Percentiles rank a stretch among this genome's conserved stretches.
phyloP scores from a whole-genome alignment of 2,888 invertebrate genomes.

The Megamerina dolium region DNA sequence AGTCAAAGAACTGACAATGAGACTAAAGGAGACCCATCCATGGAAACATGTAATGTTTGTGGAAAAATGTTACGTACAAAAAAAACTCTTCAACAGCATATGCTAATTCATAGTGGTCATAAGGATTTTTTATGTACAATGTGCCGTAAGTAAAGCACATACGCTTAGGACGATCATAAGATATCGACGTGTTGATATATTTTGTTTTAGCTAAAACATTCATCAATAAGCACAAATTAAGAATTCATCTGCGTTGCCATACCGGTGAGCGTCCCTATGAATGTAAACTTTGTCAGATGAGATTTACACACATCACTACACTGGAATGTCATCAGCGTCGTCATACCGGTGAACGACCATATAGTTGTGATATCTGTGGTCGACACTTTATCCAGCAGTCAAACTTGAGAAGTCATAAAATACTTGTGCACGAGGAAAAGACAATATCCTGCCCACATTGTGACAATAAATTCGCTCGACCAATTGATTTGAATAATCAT shows the following conservation, averaged over 20 bases:
- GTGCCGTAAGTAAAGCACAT: slow-evolving; percentile 29
- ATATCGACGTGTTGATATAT: neutral
- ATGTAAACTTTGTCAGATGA: neutral
- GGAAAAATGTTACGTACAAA: neutral
- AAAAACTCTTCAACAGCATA: slow-evolving; percentile 32
- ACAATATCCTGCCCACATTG: slow-evolving; percentile 19
- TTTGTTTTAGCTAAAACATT: slow-evolving; percentile 6
- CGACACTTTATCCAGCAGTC: slow-evolving; percentile 21
- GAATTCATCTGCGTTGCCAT: neutral
- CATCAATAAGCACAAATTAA: slow-evolving; percentile 2
- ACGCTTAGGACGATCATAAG: no score
- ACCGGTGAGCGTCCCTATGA: neutral
- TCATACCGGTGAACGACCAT: slow-evolving; percentile 18
- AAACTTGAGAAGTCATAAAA: slow-evolving; percentile 19
- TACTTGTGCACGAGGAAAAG: slow-evolving; percentile 4
- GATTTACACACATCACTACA: neutral
- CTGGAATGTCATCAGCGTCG: slow-evolving; percentile 17
- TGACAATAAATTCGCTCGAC: slow-evolving; percentile 20
- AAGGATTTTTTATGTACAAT: slow-evolving; percentile 34
- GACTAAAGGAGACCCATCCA: no score
- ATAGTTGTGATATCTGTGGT: slow-evolving; percentile 17
- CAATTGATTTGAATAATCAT: slow-evolving; percentile 20
- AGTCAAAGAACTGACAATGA: slow-evolving; percentile 38
- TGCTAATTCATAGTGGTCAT: slow-evolving; percentile 37
- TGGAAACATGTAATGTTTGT: neutral